Base-by-base conservation (phyloP, 2,888 invertebrate species). In the Caenorhabditis auriculariae region DNA sequence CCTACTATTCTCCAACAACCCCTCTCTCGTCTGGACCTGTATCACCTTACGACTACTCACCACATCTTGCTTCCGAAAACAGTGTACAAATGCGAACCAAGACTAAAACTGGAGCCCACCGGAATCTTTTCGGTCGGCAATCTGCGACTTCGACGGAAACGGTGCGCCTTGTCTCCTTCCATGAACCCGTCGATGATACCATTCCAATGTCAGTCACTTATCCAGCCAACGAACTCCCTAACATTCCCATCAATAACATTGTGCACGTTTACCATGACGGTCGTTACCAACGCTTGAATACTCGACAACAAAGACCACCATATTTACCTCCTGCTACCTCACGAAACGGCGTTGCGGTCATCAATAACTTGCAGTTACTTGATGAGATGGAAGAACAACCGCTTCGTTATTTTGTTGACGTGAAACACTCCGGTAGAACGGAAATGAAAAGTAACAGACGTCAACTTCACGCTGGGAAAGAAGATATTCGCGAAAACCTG, bases 381-480 rank as follows among this genome's bases (percentile, higher is more conserved):
- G 50, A 60, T 9, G 73, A 73, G 21, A 49, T 73, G 60, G 49
- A 57, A 24, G 48, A 54, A n/a, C 63, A 62, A 32, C 76, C 75
- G 4, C 61, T 77, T 35, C 57, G 68, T 23, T 72, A 72, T 53
- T 65, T 60, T 47, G 75, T 76, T 15, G 65, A 65, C 46, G 57
- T 75, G 7, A 49, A 56, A 15, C 72, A 72, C 39, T 67, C 67
- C 24, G 72, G 69, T 32, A 35, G 49, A 6, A 56, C 58, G n/a
- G 54, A 58, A 17, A 32, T 56, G 21, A 38, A 54, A 35, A 46
- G 44, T 19, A 49, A 56, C 3, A 59, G 52, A 35, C 53, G 71
- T 4, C n/a, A 56, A 1, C 51, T 46, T 35, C 69, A 69, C 50
- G 53, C 48, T 15, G 71, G 71, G 27, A 53, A 53, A 27, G 71